Evolutionary conservation across 2,888 invertebrate genomes (phyloP).

Genomic region (Aspidiotus rigidus): DNA sequence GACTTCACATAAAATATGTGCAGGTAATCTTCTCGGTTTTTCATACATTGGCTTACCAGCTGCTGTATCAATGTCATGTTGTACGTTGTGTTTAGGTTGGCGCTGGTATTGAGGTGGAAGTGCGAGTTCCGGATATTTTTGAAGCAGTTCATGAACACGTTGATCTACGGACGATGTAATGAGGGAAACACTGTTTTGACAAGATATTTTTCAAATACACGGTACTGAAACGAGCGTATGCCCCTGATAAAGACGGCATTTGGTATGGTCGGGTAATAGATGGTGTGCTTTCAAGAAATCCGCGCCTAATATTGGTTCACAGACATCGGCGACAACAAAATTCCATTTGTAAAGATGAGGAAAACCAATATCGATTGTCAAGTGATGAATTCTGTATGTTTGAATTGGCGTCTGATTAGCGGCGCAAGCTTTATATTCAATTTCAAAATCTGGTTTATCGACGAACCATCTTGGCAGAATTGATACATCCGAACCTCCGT

Average conservation of each 20-base stretch:
- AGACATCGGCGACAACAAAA: conserved; percentile 5
- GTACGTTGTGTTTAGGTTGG: background rate
- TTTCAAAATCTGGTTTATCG: background rate
- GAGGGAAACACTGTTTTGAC: background rate
- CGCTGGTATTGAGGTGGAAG: conserved; percentile 1
- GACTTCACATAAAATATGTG: conserved; percentile 41
- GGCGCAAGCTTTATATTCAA: background rate
- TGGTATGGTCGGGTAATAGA: background rate
- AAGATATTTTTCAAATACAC: background rate
- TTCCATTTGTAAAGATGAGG: background rate
- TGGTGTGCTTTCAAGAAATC: background rate
- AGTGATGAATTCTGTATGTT: conserved; percentile 1
- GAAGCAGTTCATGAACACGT: background rate
- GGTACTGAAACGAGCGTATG: background rate
- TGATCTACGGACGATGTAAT: conserved; percentile 1
- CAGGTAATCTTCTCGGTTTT: conserved; percentile 20
- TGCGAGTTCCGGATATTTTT: conserved; percentile 5
- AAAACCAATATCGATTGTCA: conserved; percentile 2
- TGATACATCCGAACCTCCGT: background rate
- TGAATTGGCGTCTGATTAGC: background rate
- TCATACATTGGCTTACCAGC: conserved; percentile 11
- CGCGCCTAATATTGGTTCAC: conserved; percentile 2
- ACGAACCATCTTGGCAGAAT: background rate
- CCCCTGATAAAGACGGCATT: background rate
- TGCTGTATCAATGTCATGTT: background rate